Evolutionary conservation across 1,140 invertebrate species (phyloP), one percentile per base, ranked within the genome.

Genomic region (Pseudomyrmex gracilis): DNA sequence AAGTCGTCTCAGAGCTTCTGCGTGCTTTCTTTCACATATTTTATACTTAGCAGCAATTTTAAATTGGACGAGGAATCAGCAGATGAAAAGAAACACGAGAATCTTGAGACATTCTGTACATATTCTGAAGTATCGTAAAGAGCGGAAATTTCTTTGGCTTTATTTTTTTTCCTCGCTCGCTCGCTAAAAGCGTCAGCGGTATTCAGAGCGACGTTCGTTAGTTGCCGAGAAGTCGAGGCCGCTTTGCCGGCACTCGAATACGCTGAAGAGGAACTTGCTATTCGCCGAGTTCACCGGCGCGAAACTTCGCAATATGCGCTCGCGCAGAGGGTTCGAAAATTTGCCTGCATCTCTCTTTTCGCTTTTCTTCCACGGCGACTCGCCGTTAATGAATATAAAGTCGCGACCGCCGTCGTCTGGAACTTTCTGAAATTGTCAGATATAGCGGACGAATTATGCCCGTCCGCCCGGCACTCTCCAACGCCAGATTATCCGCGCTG

Each of bases 341-440:
- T 64, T 67, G 12, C 49, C 57, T 3, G 43, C 22, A 22, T 22
- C 15, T 34, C 22, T 22, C 57, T 24, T 47, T 13, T 20, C 45
- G 60, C 68, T 74, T 64, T 73, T 74, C 57, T 24, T 34, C 53
- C 51, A 5, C 45, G 17, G 47, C 68, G 61, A 45, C 76, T 10
- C 12, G 85, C 66, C 86, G 73, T 63, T 87, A 87, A 57, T 64
- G 71, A 83, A 87, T 87, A 86, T 80, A 66, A 71, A 85, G 80
- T 78, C 76, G 53, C 45, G 66, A 17, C 82, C 47, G 70, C n/a
- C 61, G 57, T 77, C 61, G 57, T 77, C 63, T 55, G 43, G 34
- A 78, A 78, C 64, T 78, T 78, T 68, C 64, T 57, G 53, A 78
- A 60, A 82, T 86, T 49, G 49, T 64, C 78, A 76, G 73, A 78